A percentile compares a stretch with the other conserved stretches of the same genome.
Conservation (phyloP, 1,140 invertebrate species). For the Pseudomyrmex gracilis region DNA sequence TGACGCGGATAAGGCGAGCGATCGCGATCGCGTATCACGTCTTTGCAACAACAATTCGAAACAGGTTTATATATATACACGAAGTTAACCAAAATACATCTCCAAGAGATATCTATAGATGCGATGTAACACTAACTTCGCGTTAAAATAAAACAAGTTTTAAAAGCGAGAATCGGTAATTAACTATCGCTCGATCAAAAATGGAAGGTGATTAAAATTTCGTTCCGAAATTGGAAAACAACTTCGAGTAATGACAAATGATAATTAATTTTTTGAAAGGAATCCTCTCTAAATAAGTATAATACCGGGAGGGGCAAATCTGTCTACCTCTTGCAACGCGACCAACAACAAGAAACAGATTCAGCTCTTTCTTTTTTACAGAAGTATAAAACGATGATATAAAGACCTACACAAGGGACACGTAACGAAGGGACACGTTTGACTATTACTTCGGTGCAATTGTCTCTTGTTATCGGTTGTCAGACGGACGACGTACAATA, state of each 20-base stretch:
- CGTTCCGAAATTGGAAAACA: background rate
- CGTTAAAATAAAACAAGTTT: background rate
- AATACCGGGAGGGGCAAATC: background rate
- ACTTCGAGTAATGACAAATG: background rate
- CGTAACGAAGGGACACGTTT: slow-evolving; percentile 57
- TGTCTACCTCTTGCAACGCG: background rate
- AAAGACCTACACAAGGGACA: slow-evolving; percentile 18
- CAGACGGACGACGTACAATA: slow-evolving; percentile 3
- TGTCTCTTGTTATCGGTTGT: slow-evolving; percentile 28
- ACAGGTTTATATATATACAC: background rate
- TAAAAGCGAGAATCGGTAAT: background rate
- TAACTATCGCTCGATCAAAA: background rate
- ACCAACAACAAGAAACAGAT: background rate
- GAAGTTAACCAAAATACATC: background rate
- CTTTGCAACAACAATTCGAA: slow-evolving; percentile 1
- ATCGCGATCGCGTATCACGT: background rate
- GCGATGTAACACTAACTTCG: background rate
- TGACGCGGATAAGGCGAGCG: slow-evolving; percentile 11
- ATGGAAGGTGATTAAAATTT: background rate
- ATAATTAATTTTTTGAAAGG: background rate
- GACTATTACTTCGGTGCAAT: slow-evolving; percentile 59
- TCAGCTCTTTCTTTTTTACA: slow-evolving; percentile 8
- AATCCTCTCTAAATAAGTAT: background rate
- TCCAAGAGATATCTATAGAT: background rate
- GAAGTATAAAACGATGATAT: slow-evolving; percentile 26